These are phyloP conservation scores for Picathartes gymnocephalus DNA, from an alignment of 2,113 vertebrate species.

Conservation along the genomic window DNA sequence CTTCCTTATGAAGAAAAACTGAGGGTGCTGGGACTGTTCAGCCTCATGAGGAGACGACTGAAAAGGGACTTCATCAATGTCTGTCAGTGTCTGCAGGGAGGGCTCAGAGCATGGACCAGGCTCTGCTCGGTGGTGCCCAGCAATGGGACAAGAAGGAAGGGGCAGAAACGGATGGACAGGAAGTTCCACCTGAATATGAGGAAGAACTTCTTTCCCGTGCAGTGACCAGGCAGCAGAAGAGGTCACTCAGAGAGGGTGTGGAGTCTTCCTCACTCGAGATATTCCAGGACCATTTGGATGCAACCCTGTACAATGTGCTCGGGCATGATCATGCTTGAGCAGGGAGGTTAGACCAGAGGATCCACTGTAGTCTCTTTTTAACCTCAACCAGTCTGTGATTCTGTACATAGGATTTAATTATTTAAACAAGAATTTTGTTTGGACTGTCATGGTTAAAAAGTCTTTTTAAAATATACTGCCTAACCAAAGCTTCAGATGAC, in stretches of 20 bases:
- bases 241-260: neutral
- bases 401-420: neutral
- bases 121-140: neutral
- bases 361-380: neutral
- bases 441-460: neutral
- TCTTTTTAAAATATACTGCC: neutral
- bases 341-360: neutral
- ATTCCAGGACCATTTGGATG: neutral
- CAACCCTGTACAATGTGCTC: neutral
- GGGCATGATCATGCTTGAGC: neutral
- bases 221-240: neutral
- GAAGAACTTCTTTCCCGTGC: neutral
- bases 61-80: neutral
- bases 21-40: neutral
- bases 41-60: rapidly evolving
- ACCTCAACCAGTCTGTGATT: neutral
- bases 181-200: neutral
- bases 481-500: neutral
- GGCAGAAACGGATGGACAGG: neutral
- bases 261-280: neutral
- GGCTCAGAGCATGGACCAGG: neutral
- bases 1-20: neutral
- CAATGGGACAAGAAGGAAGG: neutral
- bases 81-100: neutral
- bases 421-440: neutral